Conservation (phyloP, 2,888 invertebrate genomes). For the Cataglyphis rosenhaueri region DNA sequence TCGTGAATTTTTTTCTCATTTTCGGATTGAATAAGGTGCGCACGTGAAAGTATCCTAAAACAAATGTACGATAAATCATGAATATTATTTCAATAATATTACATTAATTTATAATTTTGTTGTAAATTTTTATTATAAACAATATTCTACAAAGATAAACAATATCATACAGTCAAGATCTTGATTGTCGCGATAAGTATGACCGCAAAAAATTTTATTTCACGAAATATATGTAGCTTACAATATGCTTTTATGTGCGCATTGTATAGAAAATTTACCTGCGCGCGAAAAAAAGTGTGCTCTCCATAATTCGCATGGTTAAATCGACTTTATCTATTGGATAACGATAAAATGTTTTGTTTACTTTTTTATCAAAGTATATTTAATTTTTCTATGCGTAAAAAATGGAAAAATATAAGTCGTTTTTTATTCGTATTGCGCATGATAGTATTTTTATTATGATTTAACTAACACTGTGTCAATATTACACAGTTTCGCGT, state of each 20-base stretch:
- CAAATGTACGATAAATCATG: background rate
- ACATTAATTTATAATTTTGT: background rate
- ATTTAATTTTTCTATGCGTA: conserved; percentile 41
- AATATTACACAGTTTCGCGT: conserved; percentile 4
- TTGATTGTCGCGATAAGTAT: background rate
- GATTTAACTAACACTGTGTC: background rate
- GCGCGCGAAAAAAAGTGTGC: background rate
- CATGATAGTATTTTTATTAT: conserved; percentile 35
- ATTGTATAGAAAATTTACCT: conserved; percentile 18
- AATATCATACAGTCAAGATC: background rate
- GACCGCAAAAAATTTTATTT: conserved; percentile 2
- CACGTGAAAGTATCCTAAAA: background rate
- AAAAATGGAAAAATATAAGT: conserved; percentile 37
- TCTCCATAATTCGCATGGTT: conserved; percentile 39
- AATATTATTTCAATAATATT: conserved; percentile 4
- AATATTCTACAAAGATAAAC: background rate
- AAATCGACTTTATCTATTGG: conserved; percentile 50
- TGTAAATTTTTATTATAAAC: background rate
- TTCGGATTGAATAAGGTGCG: background rate
- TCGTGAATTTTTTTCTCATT: conserved; percentile 14
- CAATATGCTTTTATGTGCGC: conserved; percentile 22
- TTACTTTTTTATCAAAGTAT: conserved; percentile 30
- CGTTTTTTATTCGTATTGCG: background rate
- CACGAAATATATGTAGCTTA: conserved; percentile 17
- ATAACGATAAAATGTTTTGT: conserved; percentile 48